Conservation (phyloP, 2,113 vertebrate species). For the Bungarus multicinctus region DNA sequence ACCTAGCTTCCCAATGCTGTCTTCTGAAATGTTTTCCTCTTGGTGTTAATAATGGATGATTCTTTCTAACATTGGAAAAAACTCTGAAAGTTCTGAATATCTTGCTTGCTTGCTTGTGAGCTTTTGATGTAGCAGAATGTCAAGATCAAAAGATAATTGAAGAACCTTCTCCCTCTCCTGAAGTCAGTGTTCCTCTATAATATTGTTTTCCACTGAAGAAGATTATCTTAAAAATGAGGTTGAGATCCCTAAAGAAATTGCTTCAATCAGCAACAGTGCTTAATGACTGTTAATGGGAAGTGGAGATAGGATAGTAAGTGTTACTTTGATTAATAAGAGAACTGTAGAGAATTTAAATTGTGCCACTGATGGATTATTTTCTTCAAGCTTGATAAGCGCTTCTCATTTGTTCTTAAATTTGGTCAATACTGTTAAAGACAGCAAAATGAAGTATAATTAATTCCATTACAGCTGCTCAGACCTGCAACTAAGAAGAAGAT, state of each 20-base stretch:
- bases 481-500: slow-evolving; percentile 74
- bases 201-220: slow-evolving; percentile 82
- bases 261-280: slow-evolving; percentile 86
- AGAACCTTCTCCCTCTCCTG: slow-evolving; percentile 72
- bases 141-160: slow-evolving; percentile 82
- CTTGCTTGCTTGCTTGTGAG: slow-evolving; percentile 52
- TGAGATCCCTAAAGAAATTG: slow-evolving; percentile 88
- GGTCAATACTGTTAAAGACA: slow-evolving; percentile 88
- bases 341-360: slow-evolving; percentile 87
- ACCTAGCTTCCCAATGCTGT: not conserved
- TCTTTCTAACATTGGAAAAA: slow-evolving; percentile 17
- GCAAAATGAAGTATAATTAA: slow-evolving; percentile 89
- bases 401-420: slow-evolving; percentile 90
- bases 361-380: slow-evolving; percentile 90
- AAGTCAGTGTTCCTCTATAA: slow-evolving; percentile 71
- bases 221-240: slow-evolving; percentile 85
- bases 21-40: slow-evolving; percentile 27
- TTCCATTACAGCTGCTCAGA: slow-evolving; percentile 77
- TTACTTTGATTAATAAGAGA: slow-evolving; percentile 88
- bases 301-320: slow-evolving; percentile 89
- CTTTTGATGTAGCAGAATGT: slow-evolving; percentile 63
- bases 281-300: slow-evolving; percentile 89
- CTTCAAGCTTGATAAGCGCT: slow-evolving; percentile 89
- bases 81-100: slow-evolving; percentile 48
- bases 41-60: slow-evolving; percentile 3